Conservation (phyloP, 2,797 vertebrate genomes). For the Telmatherina bonti region DNA sequence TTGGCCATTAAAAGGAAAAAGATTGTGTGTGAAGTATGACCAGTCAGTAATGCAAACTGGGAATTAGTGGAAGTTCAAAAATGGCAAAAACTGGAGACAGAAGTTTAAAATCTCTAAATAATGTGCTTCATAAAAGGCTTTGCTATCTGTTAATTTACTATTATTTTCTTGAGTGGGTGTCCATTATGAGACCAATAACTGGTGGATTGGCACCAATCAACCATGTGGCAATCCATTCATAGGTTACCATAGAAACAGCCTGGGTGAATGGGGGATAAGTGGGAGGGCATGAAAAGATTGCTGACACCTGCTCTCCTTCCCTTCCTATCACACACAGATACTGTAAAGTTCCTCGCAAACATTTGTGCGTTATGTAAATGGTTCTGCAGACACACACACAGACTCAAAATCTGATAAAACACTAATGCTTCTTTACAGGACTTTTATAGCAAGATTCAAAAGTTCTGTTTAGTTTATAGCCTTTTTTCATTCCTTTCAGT, state of each 20-base stretch:
- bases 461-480: conserved; percentile 3
- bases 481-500: conserved; percentile 1
- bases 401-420: background rate
- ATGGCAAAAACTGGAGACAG: conserved; percentile 9
- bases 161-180: conserved; percentile 74
- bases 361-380: conserved; percentile 31
- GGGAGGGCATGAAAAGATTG: conserved; percentile 77
- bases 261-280: conserved; percentile 81
- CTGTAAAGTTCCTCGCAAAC: conserved; percentile 42
- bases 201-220: conserved; percentile 82
- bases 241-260: conserved; percentile 82
- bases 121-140: conserved; percentile 52
- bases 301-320: conserved; percentile 83
- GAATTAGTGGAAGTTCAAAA: conserved; percentile 23
- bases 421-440: conserved; percentile 16
- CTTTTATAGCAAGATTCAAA: conserved; percentile 7
- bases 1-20: no score
- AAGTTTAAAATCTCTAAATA: conserved; percentile 26
- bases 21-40: no score
- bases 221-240: conserved; percentile 79
- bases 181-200: conserved; percentile 78
- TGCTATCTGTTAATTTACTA: conserved; percentile 69
- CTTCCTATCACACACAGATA: conserved; percentile 49
- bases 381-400: conserved; percentile 8
- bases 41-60: no score